A percentile compares a stretch with the other conserved stretches of the same genome.
These are phyloP conservation scores for Calameuta idolon DNA, from an alignment of 2,888 invertebrate species.

Conservation along the genomic window DNA sequence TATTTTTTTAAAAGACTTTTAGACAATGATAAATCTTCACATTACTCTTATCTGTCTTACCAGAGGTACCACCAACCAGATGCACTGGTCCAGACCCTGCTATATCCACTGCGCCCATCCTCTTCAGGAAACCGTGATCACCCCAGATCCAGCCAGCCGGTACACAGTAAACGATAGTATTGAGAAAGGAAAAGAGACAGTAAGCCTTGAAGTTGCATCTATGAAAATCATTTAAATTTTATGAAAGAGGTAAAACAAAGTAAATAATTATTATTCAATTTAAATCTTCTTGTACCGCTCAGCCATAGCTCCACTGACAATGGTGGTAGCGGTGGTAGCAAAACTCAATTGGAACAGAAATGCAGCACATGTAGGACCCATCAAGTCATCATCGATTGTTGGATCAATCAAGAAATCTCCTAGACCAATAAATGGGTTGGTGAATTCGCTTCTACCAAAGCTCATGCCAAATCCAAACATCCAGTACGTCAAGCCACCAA, in stretches of 20 bases:
- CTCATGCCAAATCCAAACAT: slow-evolving; percentile 93
- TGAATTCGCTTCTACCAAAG: slow-evolving; percentile 80
- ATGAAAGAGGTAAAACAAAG: background rate
- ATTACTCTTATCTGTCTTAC: slow-evolving; percentile 39
- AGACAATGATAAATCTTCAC: background rate
- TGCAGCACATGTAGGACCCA: slow-evolving; percentile 89
- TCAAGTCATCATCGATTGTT: slow-evolving; percentile 76
- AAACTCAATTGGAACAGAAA: slow-evolving; percentile 93
- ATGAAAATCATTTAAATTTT: slow-evolving; percentile 36
- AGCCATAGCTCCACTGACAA: slow-evolving; percentile 95
- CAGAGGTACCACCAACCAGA: slow-evolving; percentile 79
- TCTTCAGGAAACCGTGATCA: slow-evolving; percentile 85
- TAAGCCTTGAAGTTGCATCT: slow-evolving; percentile 93
- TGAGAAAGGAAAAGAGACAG: slow-evolving; percentile 88
- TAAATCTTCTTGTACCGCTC: slow-evolving; percentile 75
- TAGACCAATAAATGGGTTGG: slow-evolving; percentile 85
- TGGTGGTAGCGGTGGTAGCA: slow-evolving; percentile 91
- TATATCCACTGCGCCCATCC: slow-evolving; percentile 89
- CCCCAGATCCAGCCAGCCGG: slow-evolving; percentile 97
- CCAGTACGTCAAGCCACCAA: slow-evolving; percentile 95
- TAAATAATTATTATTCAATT: background rate
- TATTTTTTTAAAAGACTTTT: slow-evolving; percentile 8
- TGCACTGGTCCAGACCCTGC: slow-evolving; percentile 94
- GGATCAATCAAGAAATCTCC: slow-evolving; percentile 86
- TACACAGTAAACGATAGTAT: slow-evolving; percentile 90